phyloP scores from a whole-genome alignment of 2,888 invertebrate genomes.

The Drosophila bunnanda region DNA sequence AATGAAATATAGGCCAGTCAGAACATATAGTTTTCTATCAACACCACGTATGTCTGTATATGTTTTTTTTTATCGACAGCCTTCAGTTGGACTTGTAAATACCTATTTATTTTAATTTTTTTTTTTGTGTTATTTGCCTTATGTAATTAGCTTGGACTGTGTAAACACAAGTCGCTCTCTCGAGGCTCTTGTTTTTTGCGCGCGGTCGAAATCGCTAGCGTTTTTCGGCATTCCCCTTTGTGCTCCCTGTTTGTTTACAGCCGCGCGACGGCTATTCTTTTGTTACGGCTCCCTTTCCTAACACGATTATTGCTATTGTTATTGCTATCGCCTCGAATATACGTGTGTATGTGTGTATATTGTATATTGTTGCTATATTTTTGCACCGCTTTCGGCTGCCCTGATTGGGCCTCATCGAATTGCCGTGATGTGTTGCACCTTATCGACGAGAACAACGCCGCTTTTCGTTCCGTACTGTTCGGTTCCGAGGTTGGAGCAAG shows the following conservation, averaged over 20 bases:
- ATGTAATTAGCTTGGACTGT: conserved; percentile 27
- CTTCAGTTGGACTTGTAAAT: conserved; percentile 24
- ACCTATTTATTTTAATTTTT: not conserved
- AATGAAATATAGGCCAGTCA: conserved; percentile 2
- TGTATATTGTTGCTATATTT: conserved; percentile 3
- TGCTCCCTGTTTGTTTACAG: conserved; percentile 69
- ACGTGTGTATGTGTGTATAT: not conserved
- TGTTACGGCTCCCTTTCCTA: conserved; percentile 33
- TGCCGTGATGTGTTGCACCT: conserved; percentile 16
- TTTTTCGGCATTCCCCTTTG: conserved; percentile 63
- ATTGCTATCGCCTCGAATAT: not conserved
- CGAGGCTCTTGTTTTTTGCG: conserved; percentile 3
- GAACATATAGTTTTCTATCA: conserved; percentile 13
- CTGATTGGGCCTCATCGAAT: conserved; percentile 21
- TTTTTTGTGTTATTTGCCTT: conserved; percentile 4
- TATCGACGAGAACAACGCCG: conserved; percentile 29
- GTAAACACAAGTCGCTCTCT: conserved; percentile 21
- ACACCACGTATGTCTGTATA: not conserved
- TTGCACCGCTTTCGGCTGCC: conserved; percentile 18
- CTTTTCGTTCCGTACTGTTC: not conserved
- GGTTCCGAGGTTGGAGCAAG: conserved; percentile 17
- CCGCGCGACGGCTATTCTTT: conserved; percentile 22
- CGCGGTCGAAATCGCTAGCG: conserved; percentile 8
- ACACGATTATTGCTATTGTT: conserved; percentile 41
- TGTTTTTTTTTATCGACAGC: conserved; percentile 28